Percentiles rank a stretch among this genome's conserved stretches.
These are phyloP conservation scores for Microcebus ravelobensis DNA, from an alignment of 2,113 vertebrate genomes.

Conservation along the genomic window DNA sequence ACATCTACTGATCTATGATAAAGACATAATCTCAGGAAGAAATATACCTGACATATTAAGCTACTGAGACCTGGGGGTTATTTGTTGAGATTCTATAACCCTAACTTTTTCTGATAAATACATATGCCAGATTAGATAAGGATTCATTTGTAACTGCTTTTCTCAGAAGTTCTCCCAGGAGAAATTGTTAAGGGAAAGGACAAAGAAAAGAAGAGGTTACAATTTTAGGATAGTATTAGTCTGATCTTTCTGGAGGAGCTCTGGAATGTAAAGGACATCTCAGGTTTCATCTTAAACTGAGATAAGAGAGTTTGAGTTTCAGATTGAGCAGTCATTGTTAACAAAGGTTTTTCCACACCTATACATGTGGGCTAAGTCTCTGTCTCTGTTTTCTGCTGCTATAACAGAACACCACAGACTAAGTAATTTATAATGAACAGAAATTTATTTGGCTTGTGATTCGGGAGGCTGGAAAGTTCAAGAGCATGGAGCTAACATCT, in stretches of 20 bases:
- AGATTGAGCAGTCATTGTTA: neutral
- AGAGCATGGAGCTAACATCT: neutral
- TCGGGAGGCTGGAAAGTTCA: neutral
- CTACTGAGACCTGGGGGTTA: neutral
- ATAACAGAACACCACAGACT: neutral
- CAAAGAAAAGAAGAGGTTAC: neutral
- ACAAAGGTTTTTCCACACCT: neutral
- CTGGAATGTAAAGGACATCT: neutral
- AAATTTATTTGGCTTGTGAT: neutral
- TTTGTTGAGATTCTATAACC: neutral
- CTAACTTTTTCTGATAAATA: neutral
- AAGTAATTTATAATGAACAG: neutral
- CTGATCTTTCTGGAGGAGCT: neutral
- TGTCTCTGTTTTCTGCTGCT: neutral
- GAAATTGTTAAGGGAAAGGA: neutral
- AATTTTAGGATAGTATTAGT: neutral
- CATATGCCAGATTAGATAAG: neutral
- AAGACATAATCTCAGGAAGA: neutral
- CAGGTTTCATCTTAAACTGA: neutral
- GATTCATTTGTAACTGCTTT: neutral
- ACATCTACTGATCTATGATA: neutral
- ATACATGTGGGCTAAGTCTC: neutral
- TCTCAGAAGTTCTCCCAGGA: neutral
- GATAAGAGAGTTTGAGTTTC: neutral
- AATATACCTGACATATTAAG: neutral